Conservation (phyloP, 1,140 invertebrate species). For the Eciton burchellii region DNA sequence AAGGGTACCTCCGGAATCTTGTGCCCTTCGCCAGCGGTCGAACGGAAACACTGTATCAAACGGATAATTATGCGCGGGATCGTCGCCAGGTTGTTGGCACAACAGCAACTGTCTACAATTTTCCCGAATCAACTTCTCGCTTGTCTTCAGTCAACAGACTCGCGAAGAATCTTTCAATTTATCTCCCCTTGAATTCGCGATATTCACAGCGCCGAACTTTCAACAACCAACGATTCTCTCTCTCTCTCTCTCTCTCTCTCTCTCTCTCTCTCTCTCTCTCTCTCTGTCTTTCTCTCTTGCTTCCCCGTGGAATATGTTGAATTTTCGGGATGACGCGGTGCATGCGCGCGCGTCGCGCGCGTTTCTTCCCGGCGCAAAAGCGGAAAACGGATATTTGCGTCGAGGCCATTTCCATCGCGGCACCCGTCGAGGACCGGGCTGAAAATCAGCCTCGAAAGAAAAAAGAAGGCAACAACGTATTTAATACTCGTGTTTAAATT, state of each 20-base stretch:
- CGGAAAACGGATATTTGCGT: constrained; percentile 48
- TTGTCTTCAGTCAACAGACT: too few relatives aligned
- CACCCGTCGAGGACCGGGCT: constrained; percentile 10
- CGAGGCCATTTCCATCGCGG: constrained; percentile 45
- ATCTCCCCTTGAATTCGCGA: neutral
- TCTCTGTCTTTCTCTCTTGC: too few relatives aligned
- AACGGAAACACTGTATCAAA: constrained; percentile 56
- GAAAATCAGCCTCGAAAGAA: constrained; percentile 55
- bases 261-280: neutral
- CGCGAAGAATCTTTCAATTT: too few relatives aligned
- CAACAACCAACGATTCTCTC: neutral
- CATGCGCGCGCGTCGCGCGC: neutral
- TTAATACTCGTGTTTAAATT: constrained; percentile 60
- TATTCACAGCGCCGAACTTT: neutral
- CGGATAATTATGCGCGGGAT: neutral
- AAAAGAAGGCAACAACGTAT: constrained; percentile 48
- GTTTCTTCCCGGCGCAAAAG: constrained; percentile 36
- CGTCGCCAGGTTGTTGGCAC: neutral
- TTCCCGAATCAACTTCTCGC: too few relatives aligned
- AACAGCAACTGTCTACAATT: too few relatives aligned
- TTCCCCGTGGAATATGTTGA: too few relatives aligned
- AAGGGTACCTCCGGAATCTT: constrained; percentile 50
- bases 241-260: too few relatives aligned
- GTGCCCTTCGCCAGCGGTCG: constrained; percentile 63
- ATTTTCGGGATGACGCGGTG: too few relatives aligned